Conservation (phyloP, 1,140 invertebrate species). For the Drosophila bipectinata region DNA sequence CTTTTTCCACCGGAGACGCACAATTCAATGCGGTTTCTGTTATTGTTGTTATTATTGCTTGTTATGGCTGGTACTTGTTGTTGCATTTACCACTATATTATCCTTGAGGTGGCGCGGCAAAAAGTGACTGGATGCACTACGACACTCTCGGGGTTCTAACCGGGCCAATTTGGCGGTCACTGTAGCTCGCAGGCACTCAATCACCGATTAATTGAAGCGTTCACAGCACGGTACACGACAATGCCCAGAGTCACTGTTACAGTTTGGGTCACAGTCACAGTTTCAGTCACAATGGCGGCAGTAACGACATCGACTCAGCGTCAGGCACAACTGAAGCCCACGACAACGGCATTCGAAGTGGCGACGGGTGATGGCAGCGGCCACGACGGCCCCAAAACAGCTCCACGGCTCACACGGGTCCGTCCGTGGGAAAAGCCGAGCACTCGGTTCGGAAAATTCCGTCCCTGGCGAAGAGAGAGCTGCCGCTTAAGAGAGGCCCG, state of each 20-base stretch:
- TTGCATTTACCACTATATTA: not conserved
- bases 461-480: constrained; percentile 4
- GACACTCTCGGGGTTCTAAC: not conserved
- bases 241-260: constrained; percentile 9
- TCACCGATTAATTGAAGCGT: constrained; percentile 15
- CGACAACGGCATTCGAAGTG: constrained; percentile 76
- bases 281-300: constrained; percentile 4
- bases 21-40: constrained; percentile 26
- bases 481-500: constrained; percentile 28
- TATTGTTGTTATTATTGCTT: constrained; percentile 26
- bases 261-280: constrained; percentile 21
- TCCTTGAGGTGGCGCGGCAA: constrained; percentile 16
- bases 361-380: constrained; percentile 33
- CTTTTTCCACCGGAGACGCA: constrained; percentile 24
- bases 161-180: not conserved
- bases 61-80: constrained; percentile 14
- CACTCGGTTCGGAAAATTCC: constrained; percentile 2
- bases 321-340: constrained; percentile 68
- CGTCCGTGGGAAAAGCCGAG: constrained; percentile 24
- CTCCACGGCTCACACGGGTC: constrained; percentile 6
- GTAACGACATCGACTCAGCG: constrained; percentile 20
- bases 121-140: constrained; percentile 12
- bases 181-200: not conserved
- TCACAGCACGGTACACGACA: constrained; percentile 42
- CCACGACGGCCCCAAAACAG: constrained; percentile 23